Base-by-base conservation (phyloP, 2,888 invertebrate genomes). In the Lasioglossum oenotherae region DNA sequence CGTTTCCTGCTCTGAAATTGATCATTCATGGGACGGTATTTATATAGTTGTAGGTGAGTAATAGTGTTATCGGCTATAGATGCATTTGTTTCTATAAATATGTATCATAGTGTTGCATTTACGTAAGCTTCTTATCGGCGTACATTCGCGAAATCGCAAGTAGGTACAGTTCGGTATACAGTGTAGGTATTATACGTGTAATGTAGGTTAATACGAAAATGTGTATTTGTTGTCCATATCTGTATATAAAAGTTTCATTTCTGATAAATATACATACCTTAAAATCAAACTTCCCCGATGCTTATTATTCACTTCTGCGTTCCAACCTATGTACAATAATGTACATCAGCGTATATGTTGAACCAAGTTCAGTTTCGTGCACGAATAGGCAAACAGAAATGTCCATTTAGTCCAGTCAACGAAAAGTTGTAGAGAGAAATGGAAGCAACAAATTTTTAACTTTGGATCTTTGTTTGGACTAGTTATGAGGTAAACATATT, bases 191-290 rank as follows among this genome's bases (percentile, higher is more conserved):
- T 44, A 46, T 46, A 72, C n/a, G 49, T 85, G 83, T 83, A 78
- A 78, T 64, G 78, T 85, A 90, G 80, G 76, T 82, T 85, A 76
- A 78, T 81, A 72, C 78, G 31, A 44, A 71, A 80, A 88, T 89
- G 82, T 89, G 82, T 80, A 84, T 86, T 86, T 82, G 85, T 83
- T 90, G 82, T 88, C 81, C 57, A 88, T 88, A 87, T 73, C 74
- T 91, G 90, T 90, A 89, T 82, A 91, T 91, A 91, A 89, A 83
- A 78, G 57, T 88, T 88, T 91, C 88, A 89, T 85, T 92, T 89
- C 84, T 82, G 82, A 72, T 44, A 92, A 93, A 93, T 93, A 93
- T 85, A 93, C 89, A 88, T 91, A 82, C 81, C 78, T 80, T 73
- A 71, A 86, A 76, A 82, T 82, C 64, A 44, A 80, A 38, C 12